Evolutionary conservation across 2,888 invertebrate genomes (phyloP), one percentile per base, ranked within the genome.

Genomic region (Stenolophus ochropezus): DNA sequence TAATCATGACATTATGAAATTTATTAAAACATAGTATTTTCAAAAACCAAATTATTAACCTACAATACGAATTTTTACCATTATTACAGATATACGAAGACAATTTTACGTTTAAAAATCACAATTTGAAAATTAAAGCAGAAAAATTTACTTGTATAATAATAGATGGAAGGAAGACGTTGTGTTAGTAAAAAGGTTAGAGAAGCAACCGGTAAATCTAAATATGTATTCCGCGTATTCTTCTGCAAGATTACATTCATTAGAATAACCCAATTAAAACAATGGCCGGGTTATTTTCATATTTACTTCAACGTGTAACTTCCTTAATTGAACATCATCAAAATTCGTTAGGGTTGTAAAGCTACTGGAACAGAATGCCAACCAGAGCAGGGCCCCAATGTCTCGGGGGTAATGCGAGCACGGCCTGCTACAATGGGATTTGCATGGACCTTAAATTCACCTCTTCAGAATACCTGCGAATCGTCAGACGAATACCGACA

Each of bases 361-460:
- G 11, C 56, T 18, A 56, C 56, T 21, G 11, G 56, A 56, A 21
- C 56, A 11, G 56, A 56, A 56, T 56, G 18, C 20, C 18, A 56
- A 56, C 56, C 56, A 56, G 1, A 21, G 20, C 16, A 16, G 53
- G 16, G 18, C 18, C 53, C 8, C 21, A 8, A 1, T 21, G 20
- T 61, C 61, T 58, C 25, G 20, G 58, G n/a, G 61, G n/a, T 11
- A 61, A 61, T 61, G 61, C 61, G 61, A 61, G 65, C 27, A 69
- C 27, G 65, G 65, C 33, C 16, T 33, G 42, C 27, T 14, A 69
- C 65, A 69, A 69, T 69, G 65, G 49, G 51, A 73, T 73, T 73
- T 73, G 73, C 73, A 73, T 73, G 47, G 51, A 23, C 51, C 51
- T 47, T 49, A 49, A 73, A 73, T 73, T 73, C 73, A 49, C 51